These are phyloP conservation scores for Alcis repandata DNA, from an alignment of 2,888 invertebrate species.

Conservation along the genomic window DNA sequence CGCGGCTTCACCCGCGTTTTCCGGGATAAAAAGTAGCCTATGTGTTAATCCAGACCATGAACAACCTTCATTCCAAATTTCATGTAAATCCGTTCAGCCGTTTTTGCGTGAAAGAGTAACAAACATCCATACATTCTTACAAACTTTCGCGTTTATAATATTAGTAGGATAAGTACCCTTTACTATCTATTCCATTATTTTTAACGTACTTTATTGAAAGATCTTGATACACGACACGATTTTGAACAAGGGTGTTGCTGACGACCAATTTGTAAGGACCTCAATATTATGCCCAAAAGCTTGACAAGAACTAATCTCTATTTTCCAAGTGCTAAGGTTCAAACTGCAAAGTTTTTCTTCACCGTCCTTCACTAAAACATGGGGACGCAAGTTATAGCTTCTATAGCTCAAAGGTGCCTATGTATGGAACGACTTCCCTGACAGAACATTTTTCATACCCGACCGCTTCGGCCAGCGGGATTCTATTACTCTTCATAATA, in stretches of 20 bases:
- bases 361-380: conserved; percentile 29
- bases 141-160: too few relatives aligned
- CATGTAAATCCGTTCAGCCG: too few relatives aligned
- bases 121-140: too few relatives aligned
- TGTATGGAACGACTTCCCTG: conserved; percentile 34
- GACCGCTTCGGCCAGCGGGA: conserved; percentile 26
- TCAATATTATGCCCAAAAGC: conserved; percentile 18
- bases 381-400: conserved; percentile 32
- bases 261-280: conserved; percentile 28
- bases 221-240: conserved; percentile 18
- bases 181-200: background rate
- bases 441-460: conserved; percentile 43
- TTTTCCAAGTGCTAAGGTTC: conserved; percentile 9
- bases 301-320: conserved; percentile 1
- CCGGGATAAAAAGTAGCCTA: too few relatives aligned
- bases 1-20: too few relatives aligned
- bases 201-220: conserved; percentile 2
- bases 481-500: conserved; percentile 34
- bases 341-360: conserved; percentile 11
- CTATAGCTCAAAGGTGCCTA: conserved; percentile 42
- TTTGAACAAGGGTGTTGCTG: conserved; percentile 24
- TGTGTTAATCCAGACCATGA: too few relatives aligned
- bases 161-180: too few relatives aligned
- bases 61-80: too few relatives aligned
- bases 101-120: too few relatives aligned